phyloP scores from a whole-genome alignment of 1,140 invertebrate species.

The Ectropis grisescens region DNA sequence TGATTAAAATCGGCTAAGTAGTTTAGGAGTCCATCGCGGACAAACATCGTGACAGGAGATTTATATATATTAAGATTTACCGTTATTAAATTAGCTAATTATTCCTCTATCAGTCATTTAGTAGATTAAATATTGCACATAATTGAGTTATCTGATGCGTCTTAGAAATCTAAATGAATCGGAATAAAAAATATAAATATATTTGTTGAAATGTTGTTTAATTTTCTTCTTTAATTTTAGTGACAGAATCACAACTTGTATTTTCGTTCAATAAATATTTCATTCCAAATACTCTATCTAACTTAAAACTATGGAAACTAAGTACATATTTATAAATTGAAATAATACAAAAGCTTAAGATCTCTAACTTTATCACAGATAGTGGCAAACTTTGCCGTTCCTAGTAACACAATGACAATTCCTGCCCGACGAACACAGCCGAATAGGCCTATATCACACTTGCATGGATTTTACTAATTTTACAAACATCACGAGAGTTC shows the following conservation, averaged over 20 bases:
- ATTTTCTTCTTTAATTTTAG: too few species aligned
- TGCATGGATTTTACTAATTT: conserved; percentile 7
- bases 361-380: conserved; percentile 64
- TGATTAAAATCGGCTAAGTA: too few species aligned
- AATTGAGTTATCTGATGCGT: too few species aligned
- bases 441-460: conserved; percentile 28
- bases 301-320: conserved; percentile 54
- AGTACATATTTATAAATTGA: conserved; percentile 15
- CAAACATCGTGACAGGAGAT: too few species aligned
- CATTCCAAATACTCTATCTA: conserved; percentile 9
- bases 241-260: not conserved
- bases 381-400: conserved; percentile 42
- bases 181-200: conserved; percentile 26
- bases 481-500: conserved; percentile 6
- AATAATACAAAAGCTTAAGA: conserved; percentile 35
- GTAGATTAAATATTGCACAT: too few species aligned
- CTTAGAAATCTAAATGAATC: too few species aligned
- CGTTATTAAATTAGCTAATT: too few species aligned
- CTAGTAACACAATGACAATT: conserved; percentile 43
- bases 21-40: too few species aligned
- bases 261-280: conserved; percentile 67
- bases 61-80: too few species aligned
- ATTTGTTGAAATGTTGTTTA: conserved; percentile 28
- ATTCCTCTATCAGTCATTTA: too few species aligned
- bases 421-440: conserved; percentile 47